These are phyloP conservation scores for Pteria penguin DNA, from an alignment of 2,888 invertebrate species.

Conservation along the genomic window DNA sequence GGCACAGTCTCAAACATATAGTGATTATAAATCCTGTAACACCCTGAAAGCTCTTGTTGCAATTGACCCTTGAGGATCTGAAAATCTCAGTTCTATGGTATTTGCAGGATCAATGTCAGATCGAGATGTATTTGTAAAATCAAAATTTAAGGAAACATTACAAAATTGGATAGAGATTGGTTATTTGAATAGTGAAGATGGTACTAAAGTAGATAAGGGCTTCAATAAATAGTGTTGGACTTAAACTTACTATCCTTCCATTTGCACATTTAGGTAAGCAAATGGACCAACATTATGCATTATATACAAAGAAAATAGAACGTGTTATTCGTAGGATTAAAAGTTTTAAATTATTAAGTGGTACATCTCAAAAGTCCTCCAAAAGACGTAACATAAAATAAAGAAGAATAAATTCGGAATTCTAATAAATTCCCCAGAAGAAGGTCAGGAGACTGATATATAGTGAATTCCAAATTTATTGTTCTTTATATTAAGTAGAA, in stretches of 20 bases:
- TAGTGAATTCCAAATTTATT: too few relatives aligned
- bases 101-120: conserved; percentile 34
- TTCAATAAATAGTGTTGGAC: not conserved
- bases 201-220: conserved; percentile 21
- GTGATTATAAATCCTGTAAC: conserved; percentile 22
- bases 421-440: too few relatives aligned
- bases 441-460: too few relatives aligned
- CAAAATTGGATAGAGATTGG: not conserved
- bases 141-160: conserved; percentile 16
- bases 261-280: not conserved
- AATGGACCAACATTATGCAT: not conserved
- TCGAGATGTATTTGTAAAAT: not conserved
- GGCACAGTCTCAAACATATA: conserved; percentile 38
- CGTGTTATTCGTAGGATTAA: conserved; percentile 18
- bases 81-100: conserved; percentile 25
- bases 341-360: too few relatives aligned
- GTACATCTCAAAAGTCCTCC: too few relatives aligned
- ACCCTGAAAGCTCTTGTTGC: conserved; percentile 34
- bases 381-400: too few relatives aligned
- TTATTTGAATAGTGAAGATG: conserved; percentile 7
- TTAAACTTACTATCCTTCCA: not conserved
- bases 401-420: too few relatives aligned
- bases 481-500: too few relatives aligned
- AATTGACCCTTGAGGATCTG: conserved; percentile 31
- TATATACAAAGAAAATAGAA: conserved; percentile 24